These are phyloP conservation scores for Zonitis immaculata DNA, from an alignment of 2,888 invertebrate genomes.

Conservation along the genomic window DNA sequence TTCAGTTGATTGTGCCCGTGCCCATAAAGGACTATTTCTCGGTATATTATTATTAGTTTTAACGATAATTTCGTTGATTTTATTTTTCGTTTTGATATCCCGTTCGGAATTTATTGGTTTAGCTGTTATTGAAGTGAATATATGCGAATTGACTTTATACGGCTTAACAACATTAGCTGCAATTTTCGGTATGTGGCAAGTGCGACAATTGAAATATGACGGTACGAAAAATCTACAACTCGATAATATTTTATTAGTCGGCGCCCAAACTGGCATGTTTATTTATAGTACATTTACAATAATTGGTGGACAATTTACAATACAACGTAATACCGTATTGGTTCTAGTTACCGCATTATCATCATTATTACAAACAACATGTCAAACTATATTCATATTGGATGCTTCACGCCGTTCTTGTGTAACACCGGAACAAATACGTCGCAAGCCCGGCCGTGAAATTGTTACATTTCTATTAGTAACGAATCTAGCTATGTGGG, in stretches of 20 bases:
- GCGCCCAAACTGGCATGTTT: constrained; percentile 85
- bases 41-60: constrained; percentile 74
- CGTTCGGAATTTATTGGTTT: constrained; percentile 56
- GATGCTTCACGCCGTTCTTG: constrained; percentile 73
- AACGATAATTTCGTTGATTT: constrained; percentile 75
- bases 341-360: constrained; percentile 67
- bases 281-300: constrained; percentile 84
- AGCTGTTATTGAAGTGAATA: constrained; percentile 70
- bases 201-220: constrained; percentile 65
- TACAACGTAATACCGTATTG: constrained; percentile 46
- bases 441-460: constrained; percentile 77
- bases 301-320: constrained; percentile 68
- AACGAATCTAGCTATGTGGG: constrained; percentile 81
- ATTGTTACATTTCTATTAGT: constrained; percentile 77
- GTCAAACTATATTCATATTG: constrained; percentile 74
- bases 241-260: constrained; percentile 76
- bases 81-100: constrained; percentile 81
- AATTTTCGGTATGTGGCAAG: constrained; percentile 60
- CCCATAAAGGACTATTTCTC: constrained; percentile 88
- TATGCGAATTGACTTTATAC: constrained; percentile 72
- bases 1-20: constrained; percentile 89
- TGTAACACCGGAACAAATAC: constrained; percentile 63
- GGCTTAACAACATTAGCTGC: constrained; percentile 53
- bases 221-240: constrained; percentile 50
- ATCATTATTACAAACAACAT: constrained; percentile 71